Percentiles rank a stretch among this genome's conserved stretches.
Conservation (phyloP, 2,113 vertebrate species). For the Nothobranchius kuhntae region DNA sequence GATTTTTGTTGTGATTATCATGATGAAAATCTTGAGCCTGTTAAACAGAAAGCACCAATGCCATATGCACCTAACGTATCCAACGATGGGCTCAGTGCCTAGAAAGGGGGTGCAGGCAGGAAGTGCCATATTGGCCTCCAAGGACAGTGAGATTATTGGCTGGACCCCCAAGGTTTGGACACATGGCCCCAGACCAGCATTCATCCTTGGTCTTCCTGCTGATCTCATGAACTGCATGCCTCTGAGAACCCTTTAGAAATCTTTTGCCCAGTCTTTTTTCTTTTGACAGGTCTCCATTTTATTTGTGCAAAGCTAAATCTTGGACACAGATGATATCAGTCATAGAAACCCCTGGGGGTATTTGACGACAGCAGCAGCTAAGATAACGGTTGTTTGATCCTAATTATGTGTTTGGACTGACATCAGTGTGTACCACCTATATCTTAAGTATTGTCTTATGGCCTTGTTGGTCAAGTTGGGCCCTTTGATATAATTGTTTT, state of each 20-base stretch:
- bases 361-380: not conserved
- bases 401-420: not conserved
- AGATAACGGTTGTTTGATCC: constrained; percentile 22
- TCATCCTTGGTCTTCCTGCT: constrained; percentile 52
- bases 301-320: constrained; percentile 19
- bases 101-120: constrained; percentile 49
- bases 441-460: constrained; percentile 49
- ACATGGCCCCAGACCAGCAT: constrained; percentile 65
- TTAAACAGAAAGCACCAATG: constrained; percentile 21
- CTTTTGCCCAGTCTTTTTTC: constrained; percentile 31
- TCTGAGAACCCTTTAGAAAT: constrained; percentile 29
- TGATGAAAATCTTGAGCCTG: constrained; percentile 33
- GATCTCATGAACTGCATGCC: constrained; percentile 41
- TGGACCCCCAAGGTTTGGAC: constrained; percentile 59
- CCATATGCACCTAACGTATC: constrained; percentile 60
- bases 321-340: constrained; percentile 12
- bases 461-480: constrained; percentile 55
- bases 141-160: constrained; percentile 59
- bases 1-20: constrained; percentile 28
- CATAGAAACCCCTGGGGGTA: constrained; percentile 11
- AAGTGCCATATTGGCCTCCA: constrained; percentile 69
- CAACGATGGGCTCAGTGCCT: constrained; percentile 30
- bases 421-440: constrained; percentile 34
- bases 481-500: constrained; percentile 77
- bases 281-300: constrained; percentile 21